A percentile compares a stretch with the other conserved stretches of the same genome.
These are phyloP conservation scores for Petroica traversi DNA, from an alignment of 2,113 vertebrate species.

Conservation along the genomic window DNA sequence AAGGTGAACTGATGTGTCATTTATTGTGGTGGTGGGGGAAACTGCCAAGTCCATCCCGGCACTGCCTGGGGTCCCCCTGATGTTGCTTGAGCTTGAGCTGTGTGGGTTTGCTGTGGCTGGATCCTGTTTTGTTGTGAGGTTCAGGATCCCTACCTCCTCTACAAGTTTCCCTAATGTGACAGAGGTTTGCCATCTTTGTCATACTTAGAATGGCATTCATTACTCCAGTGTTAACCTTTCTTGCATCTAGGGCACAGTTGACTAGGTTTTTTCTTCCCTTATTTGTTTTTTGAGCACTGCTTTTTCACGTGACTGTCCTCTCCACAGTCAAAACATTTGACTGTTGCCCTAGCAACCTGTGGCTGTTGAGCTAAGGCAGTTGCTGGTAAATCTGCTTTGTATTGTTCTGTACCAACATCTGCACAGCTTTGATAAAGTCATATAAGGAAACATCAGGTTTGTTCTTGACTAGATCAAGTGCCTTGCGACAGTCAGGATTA, in stretches of 20 bases:
- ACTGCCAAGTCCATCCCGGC: neutral
- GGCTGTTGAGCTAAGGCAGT: neutral
- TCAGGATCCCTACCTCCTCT: neutral
- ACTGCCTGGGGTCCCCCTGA: neutral
- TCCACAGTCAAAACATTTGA: neutral
- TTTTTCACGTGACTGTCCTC: neutral
- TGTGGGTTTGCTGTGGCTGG: neutral
- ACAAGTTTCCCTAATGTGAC: neutral
- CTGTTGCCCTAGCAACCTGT: neutral
- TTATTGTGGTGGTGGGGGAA: neutral
- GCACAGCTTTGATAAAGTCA: neutral
- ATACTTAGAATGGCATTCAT: neutral
- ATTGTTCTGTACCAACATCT: neutral
- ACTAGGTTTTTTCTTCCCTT: neutral
- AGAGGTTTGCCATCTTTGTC: neutral
- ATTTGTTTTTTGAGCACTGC: neutral
- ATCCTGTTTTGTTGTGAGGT: neutral
- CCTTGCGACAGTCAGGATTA: neutral
- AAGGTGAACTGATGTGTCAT: neutral
- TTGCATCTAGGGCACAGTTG: neutral
- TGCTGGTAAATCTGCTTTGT: neutral
- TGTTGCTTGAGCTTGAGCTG: neutral
- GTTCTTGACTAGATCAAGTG: neutral
- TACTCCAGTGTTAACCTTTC: neutral
- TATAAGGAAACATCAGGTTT: neutral